Evolutionary conservation across 1,140 invertebrate species (phyloP).

Genomic region (Ladona fulva): DNA sequence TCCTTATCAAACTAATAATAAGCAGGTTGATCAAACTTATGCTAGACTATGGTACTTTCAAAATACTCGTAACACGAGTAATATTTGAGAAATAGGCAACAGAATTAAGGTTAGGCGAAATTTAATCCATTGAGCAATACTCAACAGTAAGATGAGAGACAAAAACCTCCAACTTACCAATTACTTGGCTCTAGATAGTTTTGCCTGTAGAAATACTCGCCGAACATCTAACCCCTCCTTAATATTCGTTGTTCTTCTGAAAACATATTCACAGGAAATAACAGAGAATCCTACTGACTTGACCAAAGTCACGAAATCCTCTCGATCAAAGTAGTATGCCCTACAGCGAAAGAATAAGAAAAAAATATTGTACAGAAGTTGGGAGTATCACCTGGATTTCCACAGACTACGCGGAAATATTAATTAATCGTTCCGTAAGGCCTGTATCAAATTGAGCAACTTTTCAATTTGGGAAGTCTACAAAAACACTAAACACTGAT

Average conservation of each 20-base stretch:
- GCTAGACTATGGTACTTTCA: no score
- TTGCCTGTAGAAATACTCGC: slow-evolving; percentile 85
- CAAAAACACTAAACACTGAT: slow-evolving; percentile 16
- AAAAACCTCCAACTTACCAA: no score
- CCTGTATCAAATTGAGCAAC: slow-evolving; percentile 15
- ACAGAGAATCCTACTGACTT: slow-evolving; percentile 57
- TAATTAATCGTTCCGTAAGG: slow-evolving; percentile 15
- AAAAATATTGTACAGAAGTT: slow-evolving; percentile 22
- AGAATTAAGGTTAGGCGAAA: no score
- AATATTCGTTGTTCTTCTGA: slow-evolving; percentile 78
- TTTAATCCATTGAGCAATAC: no score
- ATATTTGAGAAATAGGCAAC: no score
- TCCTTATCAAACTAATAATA: no score
- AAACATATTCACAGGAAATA: slow-evolving; percentile 60
- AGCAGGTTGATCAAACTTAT: no score
- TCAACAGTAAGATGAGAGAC: no score
- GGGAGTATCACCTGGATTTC: not conserved
- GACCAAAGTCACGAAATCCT: slow-evolving; percentile 56
- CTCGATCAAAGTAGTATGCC: slow-evolving; percentile 69
- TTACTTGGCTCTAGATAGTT: slow-evolving; percentile 30
- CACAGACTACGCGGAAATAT: not conserved
- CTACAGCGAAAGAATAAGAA: slow-evolving; percentile 39
- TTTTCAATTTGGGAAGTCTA: slow-evolving; percentile 16
- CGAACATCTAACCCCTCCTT: slow-evolving; percentile 87
- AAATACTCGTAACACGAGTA: no score